phyloP scores from a whole-genome alignment of 2,888 invertebrate genomes.

The Vandiemenella viatica region DNA sequence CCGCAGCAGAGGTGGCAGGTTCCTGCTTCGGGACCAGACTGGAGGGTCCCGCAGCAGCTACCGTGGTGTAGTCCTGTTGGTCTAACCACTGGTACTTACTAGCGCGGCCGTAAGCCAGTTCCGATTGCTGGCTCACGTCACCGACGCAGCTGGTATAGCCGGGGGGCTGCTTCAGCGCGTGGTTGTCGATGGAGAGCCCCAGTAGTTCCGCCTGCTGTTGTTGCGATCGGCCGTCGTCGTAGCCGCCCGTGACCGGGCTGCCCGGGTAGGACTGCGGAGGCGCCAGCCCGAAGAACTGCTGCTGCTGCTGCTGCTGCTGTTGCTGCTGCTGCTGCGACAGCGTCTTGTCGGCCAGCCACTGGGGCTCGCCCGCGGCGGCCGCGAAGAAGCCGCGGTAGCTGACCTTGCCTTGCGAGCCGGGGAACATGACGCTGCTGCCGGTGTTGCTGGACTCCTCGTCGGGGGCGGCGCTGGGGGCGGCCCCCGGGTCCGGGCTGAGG shows the following conservation, averaged over 20 bases:
- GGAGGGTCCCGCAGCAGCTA: constrained; percentile 36
- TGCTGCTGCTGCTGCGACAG: constrained; percentile 47
- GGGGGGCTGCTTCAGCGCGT: constrained; percentile 46
- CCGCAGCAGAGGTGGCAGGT: constrained; percentile 31
- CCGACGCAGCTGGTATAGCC: constrained; percentile 38
- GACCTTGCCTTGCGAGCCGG: constrained; percentile 24
- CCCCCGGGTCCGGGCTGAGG: constrained; percentile 5
- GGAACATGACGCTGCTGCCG: constrained; percentile 47
- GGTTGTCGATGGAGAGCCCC: constrained; percentile 42
- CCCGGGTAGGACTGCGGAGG: constrained; percentile 30
- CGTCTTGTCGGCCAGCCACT: constrained; percentile 46
- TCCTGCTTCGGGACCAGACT: constrained; percentile 56
- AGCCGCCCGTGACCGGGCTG: constrained; percentile 31
- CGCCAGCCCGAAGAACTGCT: constrained; percentile 25
- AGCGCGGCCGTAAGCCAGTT: constrained; percentile 35
- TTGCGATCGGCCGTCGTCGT: constrained; percentile 47
- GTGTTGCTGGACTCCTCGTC: constrained; percentile 62
- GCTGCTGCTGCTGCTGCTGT: constrained; percentile 33
- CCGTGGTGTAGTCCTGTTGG: constrained; percentile 32
- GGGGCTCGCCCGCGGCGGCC: constrained; percentile 44
- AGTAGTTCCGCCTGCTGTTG: constrained; percentile 39
- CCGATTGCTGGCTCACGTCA: constrained; percentile 34
- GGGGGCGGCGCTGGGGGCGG: constrained; percentile 17
- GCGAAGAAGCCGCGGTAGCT: constrained; percentile 57
- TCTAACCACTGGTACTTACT: constrained; percentile 56